These are phyloP conservation scores for Pardosa pseudoannulata DNA, from an alignment of 2,888 invertebrate species.

Conservation along the genomic window DNA sequence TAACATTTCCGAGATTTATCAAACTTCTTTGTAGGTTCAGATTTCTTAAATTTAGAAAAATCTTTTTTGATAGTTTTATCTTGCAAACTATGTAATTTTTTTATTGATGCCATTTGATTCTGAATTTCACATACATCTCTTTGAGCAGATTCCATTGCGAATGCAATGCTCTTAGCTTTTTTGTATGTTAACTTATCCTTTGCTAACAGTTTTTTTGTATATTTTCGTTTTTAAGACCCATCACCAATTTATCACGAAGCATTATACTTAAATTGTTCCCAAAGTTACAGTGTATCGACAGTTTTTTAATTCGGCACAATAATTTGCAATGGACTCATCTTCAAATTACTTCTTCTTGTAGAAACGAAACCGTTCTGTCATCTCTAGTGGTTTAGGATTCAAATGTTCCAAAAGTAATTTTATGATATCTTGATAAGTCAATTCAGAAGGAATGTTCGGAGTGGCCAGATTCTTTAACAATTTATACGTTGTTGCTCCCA, in stretches of 20 bases:
- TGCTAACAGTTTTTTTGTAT: no score
- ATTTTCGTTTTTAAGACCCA: conserved; percentile 37
- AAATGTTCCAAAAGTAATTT: conserved; percentile 52
- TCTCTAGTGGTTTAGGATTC: conserved; percentile 53
- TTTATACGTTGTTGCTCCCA: conserved; percentile 55
- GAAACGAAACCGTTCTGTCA: conserved; percentile 58
- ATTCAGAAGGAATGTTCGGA: conserved; percentile 50
- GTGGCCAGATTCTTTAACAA: conserved; percentile 52
- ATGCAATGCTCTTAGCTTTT: conserved; percentile 54
- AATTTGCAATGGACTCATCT: conserved; percentile 52
- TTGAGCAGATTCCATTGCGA: conserved; percentile 53
- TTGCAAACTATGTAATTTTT: conserved; percentile 42
- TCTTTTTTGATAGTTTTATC: conserved; percentile 44
- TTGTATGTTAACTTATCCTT: no score
- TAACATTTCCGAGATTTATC: conserved; percentile 53
- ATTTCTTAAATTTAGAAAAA: conserved; percentile 56
- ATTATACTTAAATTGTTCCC: conserved; percentile 38
- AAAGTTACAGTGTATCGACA: conserved; percentile 41
- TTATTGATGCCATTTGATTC: conserved; percentile 51
- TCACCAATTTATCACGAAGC: conserved; percentile 43
- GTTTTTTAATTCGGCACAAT: conserved; percentile 50
- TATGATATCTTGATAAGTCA: conserved; percentile 56
- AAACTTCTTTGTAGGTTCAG: conserved; percentile 53
- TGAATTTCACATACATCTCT: conserved; percentile 54
- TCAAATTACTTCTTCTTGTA: conserved; percentile 56